These are phyloP conservation scores for Cladorhizidae sp. DNA, from an alignment of 37 sponge, comb jelly and placozoan genomes.

Conservation along the genomic window DNA sequence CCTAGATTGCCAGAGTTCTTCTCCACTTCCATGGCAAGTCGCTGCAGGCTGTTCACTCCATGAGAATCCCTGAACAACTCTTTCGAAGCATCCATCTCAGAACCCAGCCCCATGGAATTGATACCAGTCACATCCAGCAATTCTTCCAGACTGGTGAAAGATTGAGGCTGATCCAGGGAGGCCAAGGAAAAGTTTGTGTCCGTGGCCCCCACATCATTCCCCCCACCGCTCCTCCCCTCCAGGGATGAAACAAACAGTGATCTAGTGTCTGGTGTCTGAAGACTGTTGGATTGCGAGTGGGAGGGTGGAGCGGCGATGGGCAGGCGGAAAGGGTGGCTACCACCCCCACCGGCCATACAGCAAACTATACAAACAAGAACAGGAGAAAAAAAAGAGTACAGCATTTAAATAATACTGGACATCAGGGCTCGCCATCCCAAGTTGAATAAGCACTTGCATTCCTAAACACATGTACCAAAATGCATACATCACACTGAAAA, in stretches of 20 bases:
- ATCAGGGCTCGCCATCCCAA: no score
- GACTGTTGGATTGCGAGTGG: background rate
- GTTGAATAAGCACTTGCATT: no score
- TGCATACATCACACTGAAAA: no score
- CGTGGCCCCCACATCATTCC: background rate
- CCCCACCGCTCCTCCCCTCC: background rate
- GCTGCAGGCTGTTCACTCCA: constrained; percentile 19
- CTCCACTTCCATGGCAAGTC: constrained; percentile 30
- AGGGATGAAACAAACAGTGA: constrained; percentile 25
- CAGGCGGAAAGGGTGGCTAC: constrained; percentile 17
- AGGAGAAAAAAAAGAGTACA: background rate
- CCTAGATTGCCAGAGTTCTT: background rate
- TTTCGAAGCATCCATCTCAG: background rate
- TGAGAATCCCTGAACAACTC: background rate
- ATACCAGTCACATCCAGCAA: constrained; percentile 49
- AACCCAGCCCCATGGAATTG: constrained; percentile 6
- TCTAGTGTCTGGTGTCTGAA: constrained; percentile 65
- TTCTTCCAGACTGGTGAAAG: constrained; percentile 49
- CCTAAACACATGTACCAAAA: no score
- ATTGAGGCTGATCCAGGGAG: background rate
- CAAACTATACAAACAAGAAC: background rate
- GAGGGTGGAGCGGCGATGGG: constrained; percentile 12
- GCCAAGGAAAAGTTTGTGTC: background rate
- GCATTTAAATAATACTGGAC: no score
- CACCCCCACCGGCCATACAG: constrained; percentile 35